Conservation (phyloP, 2,113 vertebrate genomes). For the Zosterops borbonicus region DNA sequence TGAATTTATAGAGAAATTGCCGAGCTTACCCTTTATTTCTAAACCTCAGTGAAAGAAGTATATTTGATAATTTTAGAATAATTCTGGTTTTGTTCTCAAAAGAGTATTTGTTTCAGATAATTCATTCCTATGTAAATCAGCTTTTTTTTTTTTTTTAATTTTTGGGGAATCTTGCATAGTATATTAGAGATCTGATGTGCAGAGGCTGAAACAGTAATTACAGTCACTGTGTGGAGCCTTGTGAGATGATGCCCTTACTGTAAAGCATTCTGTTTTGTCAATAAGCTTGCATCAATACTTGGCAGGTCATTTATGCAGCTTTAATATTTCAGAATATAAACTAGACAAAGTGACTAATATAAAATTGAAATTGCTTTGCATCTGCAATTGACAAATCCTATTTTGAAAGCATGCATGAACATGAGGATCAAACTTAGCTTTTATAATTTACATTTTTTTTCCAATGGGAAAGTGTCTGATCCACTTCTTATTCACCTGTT, state of each 20-base stretch:
- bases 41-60: not conserved
- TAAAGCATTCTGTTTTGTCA: slow-evolving; percentile 72
- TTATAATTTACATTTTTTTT: slow-evolving; percentile 67
- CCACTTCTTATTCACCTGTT: slow-evolving; percentile 73
- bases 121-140: slow-evolving; percentile 17
- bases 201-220: slow-evolving; percentile 56
- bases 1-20: not conserved
- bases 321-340: slow-evolving; percentile 68
- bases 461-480: slow-evolving; percentile 60
- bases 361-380: slow-evolving; percentile 66
- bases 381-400: slow-evolving; percentile 71
- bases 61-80: slow-evolving; percentile 5
- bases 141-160: not conserved
- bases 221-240: slow-evolving; percentile 20
- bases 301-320: slow-evolving; percentile 69
- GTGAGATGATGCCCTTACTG: slow-evolving; percentile 58
- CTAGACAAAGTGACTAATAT: slow-evolving; percentile 65
- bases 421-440: slow-evolving; percentile 68
- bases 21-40: not conserved
- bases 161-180: not conserved
- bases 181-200: not conserved
- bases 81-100: not conserved
- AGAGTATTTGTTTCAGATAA: slow-evolving; percentile 39
- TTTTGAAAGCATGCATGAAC: slow-evolving; percentile 70
- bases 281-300: slow-evolving; percentile 71